Base-by-base conservation (phyloP, 2,888 invertebrate genomes). In the Watsonalla binaria region DNA sequence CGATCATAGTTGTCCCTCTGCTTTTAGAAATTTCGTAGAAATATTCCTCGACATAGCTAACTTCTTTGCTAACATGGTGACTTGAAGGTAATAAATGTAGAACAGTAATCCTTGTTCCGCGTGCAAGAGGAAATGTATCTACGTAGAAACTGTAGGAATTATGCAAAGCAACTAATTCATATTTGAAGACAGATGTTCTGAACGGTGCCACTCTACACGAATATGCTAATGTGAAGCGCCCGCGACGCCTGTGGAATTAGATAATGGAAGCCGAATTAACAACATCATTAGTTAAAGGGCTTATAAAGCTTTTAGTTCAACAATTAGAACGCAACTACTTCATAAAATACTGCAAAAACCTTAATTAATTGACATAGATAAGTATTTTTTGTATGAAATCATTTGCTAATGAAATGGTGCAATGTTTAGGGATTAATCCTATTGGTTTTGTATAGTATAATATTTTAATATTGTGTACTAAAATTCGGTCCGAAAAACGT, bases 81-180 rank as follows among this genome's bases (percentile, higher is more conserved):
- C 15, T 9, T 37, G 5, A 13, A 15, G 15, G 15, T 8, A 49
- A 11, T 37, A 49, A 37, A 37, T 37, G 5, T 49, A 49, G 53
- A 52, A 52, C 52, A 50, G 50, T 51, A 50, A 56, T 56, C 54
- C 45, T 53, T 54, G 55, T 55, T 55, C 56, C 57, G 52, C 50
- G 34, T 47, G 6, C 13, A 59, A 58, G 51, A 48, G 54, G 51
- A 56, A 60, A 60, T 52, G 42, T 11, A 42, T 11, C 11, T 42
- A 6, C 59, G 55, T 56, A 47, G 50, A 54, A 58, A 47, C 51
- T 54, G 53, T 51, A 52, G 48, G 61, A 65, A 69, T 73, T 76
- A 74, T 73, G 74, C 63, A 68, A 69, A 69, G 61, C 54, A 65
- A 57, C 60, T 54, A 63, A 70, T 72, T 66, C 60, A 59, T 62